A percentile compares a stretch with the other conserved stretches of the same genome.
Evolutionary conservation across 2,113 vertebrate species (phyloP).

Genomic region (Pteronura brasiliensis): DNA sequence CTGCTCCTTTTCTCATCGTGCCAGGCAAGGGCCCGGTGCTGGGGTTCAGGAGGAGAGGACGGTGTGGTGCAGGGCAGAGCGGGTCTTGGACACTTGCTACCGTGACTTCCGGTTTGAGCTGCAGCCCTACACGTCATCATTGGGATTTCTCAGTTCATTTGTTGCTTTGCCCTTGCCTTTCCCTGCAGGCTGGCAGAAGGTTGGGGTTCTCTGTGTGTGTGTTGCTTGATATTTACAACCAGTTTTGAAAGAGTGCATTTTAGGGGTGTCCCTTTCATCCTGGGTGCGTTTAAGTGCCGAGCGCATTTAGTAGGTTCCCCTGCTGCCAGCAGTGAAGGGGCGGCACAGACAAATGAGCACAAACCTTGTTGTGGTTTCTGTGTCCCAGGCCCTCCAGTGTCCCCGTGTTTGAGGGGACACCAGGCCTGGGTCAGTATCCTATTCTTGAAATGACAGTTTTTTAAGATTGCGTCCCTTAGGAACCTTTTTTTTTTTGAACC

Average conservation of each 20-base stretch:
- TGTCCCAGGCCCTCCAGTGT: not conserved
- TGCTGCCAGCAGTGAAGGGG: not conserved
- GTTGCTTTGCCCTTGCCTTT: not conserved
- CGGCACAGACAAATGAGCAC: not conserved
- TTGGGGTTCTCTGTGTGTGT: not conserved
- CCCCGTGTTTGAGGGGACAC: not conserved
- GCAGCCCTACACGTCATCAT: accelerated
- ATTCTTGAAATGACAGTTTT: not conserved
- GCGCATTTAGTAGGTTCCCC: not conserved
- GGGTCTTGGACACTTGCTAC: accelerated
- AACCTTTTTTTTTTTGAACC: not conserved
- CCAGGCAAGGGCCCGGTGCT: not conserved
- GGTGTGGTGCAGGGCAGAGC: not conserved
- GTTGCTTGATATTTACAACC: not conserved
- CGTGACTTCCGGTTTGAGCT: not conserved
- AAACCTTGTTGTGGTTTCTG: not conserved
- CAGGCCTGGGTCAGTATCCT: not conserved
- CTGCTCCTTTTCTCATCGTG: not conserved
- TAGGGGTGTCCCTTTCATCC: not conserved
- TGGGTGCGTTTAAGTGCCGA: not conserved
- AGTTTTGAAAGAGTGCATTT: not conserved
- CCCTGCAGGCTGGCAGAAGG: not conserved
- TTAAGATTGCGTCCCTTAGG: not conserved
- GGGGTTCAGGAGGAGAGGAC: accelerated
- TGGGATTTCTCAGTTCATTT: not conserved